These are phyloP conservation scores for Oreortyx pictus DNA, from an alignment of 2,797 vertebrate genomes.

Conservation along the genomic window DNA sequence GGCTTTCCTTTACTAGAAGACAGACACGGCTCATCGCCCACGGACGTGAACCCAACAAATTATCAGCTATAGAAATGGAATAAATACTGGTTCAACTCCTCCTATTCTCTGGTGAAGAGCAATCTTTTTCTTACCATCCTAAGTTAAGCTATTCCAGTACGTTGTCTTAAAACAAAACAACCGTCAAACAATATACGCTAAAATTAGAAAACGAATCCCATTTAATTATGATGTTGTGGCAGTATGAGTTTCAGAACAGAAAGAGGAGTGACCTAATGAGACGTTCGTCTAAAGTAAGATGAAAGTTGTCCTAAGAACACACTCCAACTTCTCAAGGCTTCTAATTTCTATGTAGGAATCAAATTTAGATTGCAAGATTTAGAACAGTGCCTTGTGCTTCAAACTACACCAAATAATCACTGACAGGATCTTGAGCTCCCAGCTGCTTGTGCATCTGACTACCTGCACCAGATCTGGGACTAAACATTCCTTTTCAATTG, in stretches of 20 bases:
- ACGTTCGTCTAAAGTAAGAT: slow-evolving; percentile 54
- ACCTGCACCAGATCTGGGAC: background rate
- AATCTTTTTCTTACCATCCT: slow-evolving; percentile 3
- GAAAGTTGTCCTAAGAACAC: slow-evolving; percentile 21
- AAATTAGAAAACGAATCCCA: slow-evolving; percentile 61
- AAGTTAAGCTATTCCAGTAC: background rate
- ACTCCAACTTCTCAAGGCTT: slow-evolving; percentile 23
- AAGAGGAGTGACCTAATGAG: slow-evolving; percentile 20
- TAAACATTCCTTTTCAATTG: background rate
- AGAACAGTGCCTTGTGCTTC: background rate
- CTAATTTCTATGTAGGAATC: slow-evolving; percentile 51
- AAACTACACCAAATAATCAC: background rate
- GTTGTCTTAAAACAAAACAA: background rate
- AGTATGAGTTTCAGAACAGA: slow-evolving; percentile 40
- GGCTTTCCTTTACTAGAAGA: background rate
- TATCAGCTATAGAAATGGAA: background rate
- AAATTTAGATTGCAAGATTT: slow-evolving; percentile 25
- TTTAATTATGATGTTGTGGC: slow-evolving; percentile 61
- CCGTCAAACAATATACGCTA: slow-evolving; percentile 50
- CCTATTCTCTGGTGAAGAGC: background rate
- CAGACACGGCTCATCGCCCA: background rate
- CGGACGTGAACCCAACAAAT: background rate
- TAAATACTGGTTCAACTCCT: background rate
- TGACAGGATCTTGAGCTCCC: background rate
- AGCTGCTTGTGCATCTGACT: background rate